Base-by-base conservation (phyloP, 2,113 vertebrate species). In the Indri indri region DNA sequence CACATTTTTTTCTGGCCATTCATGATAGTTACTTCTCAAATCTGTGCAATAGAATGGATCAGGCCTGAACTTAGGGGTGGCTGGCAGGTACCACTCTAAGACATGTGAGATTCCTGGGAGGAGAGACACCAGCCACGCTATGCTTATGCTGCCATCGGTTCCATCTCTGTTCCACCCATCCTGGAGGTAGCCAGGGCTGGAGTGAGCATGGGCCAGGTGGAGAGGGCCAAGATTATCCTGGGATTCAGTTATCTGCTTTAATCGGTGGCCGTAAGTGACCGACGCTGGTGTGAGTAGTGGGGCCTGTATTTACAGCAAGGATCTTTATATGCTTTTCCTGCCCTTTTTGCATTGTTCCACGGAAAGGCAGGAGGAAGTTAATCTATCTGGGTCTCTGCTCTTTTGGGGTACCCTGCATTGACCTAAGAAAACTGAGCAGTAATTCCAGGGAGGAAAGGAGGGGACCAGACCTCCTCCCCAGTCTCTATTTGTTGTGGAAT, bases 381-480 rank as follows among this genome's bases (percentile, higher is more conserved):
- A 45, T 50, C 27, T 1, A 1, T n/a, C 37, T 70, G 66, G 13
- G 25, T 66, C 27, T 63, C 45, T 2, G 3, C 34, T 47, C 5
- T 52, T 92, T 83, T 52, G 40, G 65, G 66, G 47, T 42, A n/a
- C 27, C 17, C 14, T 47, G 40, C 6, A 1, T 9, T 84, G 71
- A 65, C 59, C 50, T 77, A 73, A 87, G 82, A 95, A 95, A 54
- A 96, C 25, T 25, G 83, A 42, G 61, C 47, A 73, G 70, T 91
- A 59, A 22, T 54, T 92, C 27, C 20, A 37, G 84, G 27, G 32
- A 27, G 37, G 47, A 50, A 77, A 81, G 23, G 34, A 89, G 57
- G 61, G 11, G 8, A 42, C 23, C 79, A 32, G 11, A 57, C 14
- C 34, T 57, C 65, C 37, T 90, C 11, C n/a, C 54, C 22, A 68